Base-by-base conservation (phyloP, 2,113 vertebrate genomes). In the Proteles cristata region DNA sequence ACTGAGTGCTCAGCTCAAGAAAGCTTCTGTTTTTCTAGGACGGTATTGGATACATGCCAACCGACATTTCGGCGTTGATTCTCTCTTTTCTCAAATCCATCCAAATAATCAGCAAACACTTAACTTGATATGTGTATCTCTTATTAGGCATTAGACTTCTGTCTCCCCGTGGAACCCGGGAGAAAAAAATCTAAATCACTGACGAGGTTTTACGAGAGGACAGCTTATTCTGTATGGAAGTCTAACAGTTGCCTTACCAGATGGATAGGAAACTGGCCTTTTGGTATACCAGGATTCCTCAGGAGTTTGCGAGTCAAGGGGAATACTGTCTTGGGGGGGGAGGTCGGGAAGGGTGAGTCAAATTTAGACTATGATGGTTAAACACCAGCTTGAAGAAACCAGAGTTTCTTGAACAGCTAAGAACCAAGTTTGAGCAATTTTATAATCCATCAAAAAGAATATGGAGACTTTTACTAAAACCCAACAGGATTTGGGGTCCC, bases 121-220 rank as follows among this genome's bases (percentile, higher is more conserved):
- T 69, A 84, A 93, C 11, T 86, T 0, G 3, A 16, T 50, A 11
- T 89, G 23, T 80, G 55, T 91, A 33, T 79, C 35, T 95, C 10
- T 58, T 65, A 81, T 66, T 82, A 63, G 31, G 53, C 9, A 80
- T 84, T 86, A 93, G 39, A 65, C 21, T 61, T 97, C 86, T 82
- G 3, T 82, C 39, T 82, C 6, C 23, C 11, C 26, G 4, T 71
- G 43, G 68, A 77, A 23, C 58, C 82, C 33, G 91, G 35, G 35
- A 95, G 61, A 73, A 48, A 73, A 48, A 48, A 88, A 87, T 14
- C n/a, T 82, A 82, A 76, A 83, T 90, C 81, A 87, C 88, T 50
- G 61, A 77, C 50, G 58, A 93, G 71, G 33, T 73, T 90, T 86
- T 93, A 68, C 82, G 81, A 95, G 45, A 45, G 14, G 65, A 6